A percentile compares a stretch with the other conserved stretches of the same genome.
phyloP scores from a whole-genome alignment of 1,140 invertebrate genomes.

The Lordiphosa stackelbergi region DNA sequence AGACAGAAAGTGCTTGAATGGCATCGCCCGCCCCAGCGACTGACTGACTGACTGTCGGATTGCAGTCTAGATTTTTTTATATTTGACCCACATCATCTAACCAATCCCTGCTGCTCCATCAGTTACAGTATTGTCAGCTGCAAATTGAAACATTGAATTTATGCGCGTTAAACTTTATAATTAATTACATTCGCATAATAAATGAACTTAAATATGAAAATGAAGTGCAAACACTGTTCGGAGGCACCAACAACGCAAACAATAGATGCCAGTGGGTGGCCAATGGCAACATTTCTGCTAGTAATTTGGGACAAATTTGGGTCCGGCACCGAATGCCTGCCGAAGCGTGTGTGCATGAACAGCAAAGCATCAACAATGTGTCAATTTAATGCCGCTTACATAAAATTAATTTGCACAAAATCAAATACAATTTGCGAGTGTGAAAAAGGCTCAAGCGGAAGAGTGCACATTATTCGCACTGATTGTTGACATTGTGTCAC shows the following conservation, averaged over 20 bases:
- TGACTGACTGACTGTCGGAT: slow-evolving; percentile 5
- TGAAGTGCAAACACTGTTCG: slow-evolving; percentile 54
- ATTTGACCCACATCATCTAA: slow-evolving; percentile 27
- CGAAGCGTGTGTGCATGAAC: slow-evolving; percentile 15
- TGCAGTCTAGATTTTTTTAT: slow-evolving; percentile 38
- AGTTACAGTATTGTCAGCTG: slow-evolving; percentile 14
- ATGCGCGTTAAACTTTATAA: slow-evolving; percentile 58
- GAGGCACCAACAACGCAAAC: slow-evolving; percentile 7
- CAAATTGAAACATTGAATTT: slow-evolving; percentile 53
- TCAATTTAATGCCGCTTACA: slow-evolving; percentile 52
- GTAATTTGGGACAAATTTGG: slow-evolving; percentile 4
- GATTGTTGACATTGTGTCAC: slow-evolving; percentile 44
- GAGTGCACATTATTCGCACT: slow-evolving; percentile 4
- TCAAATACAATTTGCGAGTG: slow-evolving; percentile 59
- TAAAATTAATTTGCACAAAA: slow-evolving; percentile 64
- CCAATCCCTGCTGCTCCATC: slow-evolving; percentile 4
- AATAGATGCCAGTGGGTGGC: slow-evolving; percentile 1
- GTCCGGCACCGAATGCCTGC: slow-evolving; percentile 11
- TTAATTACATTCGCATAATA: slow-evolving; percentile 72
- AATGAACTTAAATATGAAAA: slow-evolving; percentile 74
- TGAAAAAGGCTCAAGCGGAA: slow-evolving; percentile 13
- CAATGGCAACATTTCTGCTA: slow-evolving; percentile 5
- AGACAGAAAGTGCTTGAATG: background rate
- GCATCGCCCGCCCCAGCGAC: background rate
- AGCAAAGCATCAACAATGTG: background rate